Evolutionary conservation across 2,888 invertebrate species (phyloP).

Genomic region (Thereva nobilitata): DNA sequence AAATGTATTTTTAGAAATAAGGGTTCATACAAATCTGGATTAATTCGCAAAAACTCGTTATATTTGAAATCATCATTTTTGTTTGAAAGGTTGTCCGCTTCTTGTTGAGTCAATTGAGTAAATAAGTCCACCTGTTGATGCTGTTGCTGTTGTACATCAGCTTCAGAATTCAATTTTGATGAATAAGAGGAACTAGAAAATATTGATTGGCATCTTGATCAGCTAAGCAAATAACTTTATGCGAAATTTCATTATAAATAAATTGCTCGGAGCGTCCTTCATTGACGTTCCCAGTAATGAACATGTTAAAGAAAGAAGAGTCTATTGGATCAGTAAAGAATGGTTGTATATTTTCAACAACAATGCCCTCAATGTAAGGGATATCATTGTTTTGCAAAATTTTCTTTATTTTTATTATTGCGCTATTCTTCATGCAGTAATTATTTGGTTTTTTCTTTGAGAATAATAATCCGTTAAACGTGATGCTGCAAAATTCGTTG

Average conservation of each 20-base stretch:
- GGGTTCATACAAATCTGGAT: too few relatives aligned
- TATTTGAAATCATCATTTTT: not conserved
- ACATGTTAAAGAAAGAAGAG: too few relatives aligned
- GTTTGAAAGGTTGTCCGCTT: too few relatives aligned
- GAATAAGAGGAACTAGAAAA: not conserved
- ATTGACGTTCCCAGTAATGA: not conserved
- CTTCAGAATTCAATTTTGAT: not conserved
- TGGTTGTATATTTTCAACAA: too few relatives aligned
- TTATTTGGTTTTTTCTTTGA: too few relatives aligned
- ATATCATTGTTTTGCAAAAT: too few relatives aligned
- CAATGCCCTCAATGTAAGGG: too few relatives aligned
- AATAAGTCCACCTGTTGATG: not conserved
- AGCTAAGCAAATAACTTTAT: not conserved
- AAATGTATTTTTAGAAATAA: too few relatives aligned
- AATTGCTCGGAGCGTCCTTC: not conserved
- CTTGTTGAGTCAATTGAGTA: too few relatives aligned
- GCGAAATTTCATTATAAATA: not conserved
- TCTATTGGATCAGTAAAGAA: too few relatives aligned
- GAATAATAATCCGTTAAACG: not conserved
- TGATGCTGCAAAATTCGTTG: not conserved
- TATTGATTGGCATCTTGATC: not conserved
- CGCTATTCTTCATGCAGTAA: too few relatives aligned
- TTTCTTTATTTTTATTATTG: too few relatives aligned
- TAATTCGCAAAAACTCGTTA: not conserved
- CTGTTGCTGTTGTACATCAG: not conserved